Evolutionary conservation across 2,113 vertebrate genomes (phyloP), one percentile per base, ranked within the genome.

Genomic region (Edolisoma coerulescens): DNA sequence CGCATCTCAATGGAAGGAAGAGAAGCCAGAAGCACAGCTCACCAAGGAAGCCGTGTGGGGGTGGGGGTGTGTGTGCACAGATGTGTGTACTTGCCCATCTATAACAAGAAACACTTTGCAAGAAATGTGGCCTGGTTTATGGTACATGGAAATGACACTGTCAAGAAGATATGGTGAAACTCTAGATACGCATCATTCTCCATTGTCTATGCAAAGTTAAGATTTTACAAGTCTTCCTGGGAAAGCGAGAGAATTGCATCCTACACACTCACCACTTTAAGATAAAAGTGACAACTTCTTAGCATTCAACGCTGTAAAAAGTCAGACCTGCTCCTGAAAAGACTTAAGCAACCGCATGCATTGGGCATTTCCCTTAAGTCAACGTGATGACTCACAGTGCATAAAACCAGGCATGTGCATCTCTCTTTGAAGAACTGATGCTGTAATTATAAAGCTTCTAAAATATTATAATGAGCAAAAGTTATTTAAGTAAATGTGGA

Each of bases 1-100:
- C 18, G 23, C 75, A 75, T 5, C 57, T 56, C 49, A 49, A 0
- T 1, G 0, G 0, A 64, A 76, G 61, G 52, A 73, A 35, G 44
- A 88, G 69, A 2, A 17, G 50, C 7, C 57, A 70, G 59, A 42
- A 71, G 33, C 35, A 68, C 35, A 54, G 53, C 3, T 56, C 73
- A 73, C n/a, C 73, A 53, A 45, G 37, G 32, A 61, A 15, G 32
- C 16, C 1, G 0, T 41, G 47, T 64, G 30, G 47, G 7, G 11
- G 12, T 9, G 15, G 7, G n/a, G 14, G 39, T 19, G 16, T 1
- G 4, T 16, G 59, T 4, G 11, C 3, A 4, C 2, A 15, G 3
- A 21, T 0, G 2, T 42, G 24, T 18, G 20, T n/a, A 39, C 47
- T 42, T 69, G 28, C 10, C 45, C 33, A 69, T 28, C 30, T 45